These are phyloP conservation scores for Gymnoscopelus microlampas DNA, from an alignment of 2,797 vertebrate species.

Conservation along the genomic window DNA sequence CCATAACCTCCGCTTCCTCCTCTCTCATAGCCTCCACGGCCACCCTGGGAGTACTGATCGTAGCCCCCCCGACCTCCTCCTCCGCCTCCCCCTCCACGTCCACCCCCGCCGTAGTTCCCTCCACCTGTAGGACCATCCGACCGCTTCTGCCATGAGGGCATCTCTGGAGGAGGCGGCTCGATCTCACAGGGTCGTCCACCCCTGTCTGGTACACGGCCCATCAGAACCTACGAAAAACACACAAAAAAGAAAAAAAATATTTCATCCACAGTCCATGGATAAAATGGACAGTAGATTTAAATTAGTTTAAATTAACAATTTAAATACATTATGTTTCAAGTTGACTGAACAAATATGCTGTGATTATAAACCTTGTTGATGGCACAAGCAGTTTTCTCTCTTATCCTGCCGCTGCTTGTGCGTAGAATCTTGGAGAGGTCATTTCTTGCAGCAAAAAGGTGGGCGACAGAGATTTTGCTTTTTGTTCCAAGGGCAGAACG, in stretches of 20 bases:
- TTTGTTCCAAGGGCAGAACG: conserved; percentile 85
- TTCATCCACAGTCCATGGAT: too few relatives aligned
- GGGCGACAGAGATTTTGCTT: conserved; percentile 87
- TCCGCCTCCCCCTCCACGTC: conserved; percentile 62
- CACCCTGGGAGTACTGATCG: conserved; percentile 78
- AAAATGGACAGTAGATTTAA: too few relatives aligned
- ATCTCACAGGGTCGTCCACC: conserved; percentile 97
- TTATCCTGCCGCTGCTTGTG: conserved; percentile 92
- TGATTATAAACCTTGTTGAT: conserved; percentile 91
- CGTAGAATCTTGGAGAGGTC: conserved; percentile 96
- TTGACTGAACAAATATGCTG: not conserved
- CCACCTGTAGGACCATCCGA: conserved; percentile 89
- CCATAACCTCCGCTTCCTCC: conserved; percentile 68
- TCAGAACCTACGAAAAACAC: conserved; percentile 85
- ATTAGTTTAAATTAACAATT: too few relatives aligned
- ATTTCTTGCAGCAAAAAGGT: conserved; percentile 92
- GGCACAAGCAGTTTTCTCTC: conserved; percentile 95
- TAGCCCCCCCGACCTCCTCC: conserved; percentile 81
- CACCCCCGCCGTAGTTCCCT: conserved; percentile 82
- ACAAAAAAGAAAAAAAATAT: not conserved
- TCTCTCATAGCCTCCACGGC: conserved; percentile 86
- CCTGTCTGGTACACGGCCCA: conserved; percentile 97
- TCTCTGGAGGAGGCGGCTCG: conserved; percentile 95
- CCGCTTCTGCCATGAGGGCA: conserved; percentile 98
- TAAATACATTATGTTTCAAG: not conserved